Evolutionary conservation across 2,797 vertebrate species (phyloP), one percentile per base, ranked within the genome.

Genomic region (Lutjanus argentimaculatus): DNA sequence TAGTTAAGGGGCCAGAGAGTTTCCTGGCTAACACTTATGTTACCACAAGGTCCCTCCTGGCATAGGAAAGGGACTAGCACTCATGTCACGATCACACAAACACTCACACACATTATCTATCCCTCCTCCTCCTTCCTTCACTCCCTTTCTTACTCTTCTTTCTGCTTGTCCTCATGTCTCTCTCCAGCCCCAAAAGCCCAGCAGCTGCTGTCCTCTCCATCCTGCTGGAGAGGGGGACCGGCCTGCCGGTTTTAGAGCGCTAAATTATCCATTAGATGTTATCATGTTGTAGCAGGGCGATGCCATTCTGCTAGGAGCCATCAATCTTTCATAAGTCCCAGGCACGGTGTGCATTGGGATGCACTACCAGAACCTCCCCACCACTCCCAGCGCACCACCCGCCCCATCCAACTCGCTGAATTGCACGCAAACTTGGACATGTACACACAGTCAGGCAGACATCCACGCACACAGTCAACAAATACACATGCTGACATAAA

Each of bases 221-320:
- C 83, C 83, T 87, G 75, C 79, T 17, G 53, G 58, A 73, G 79
- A 83, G 84, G 78, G 85, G 80, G 86, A 80, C 84, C 43, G 71
- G 90, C 95, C 94, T 93, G 89, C 90, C 92, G 94, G 92, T 97
- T 98, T 97, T 97, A 95, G 93, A 96, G 95, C 82, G 93, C 96
- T 97, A 97, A 97, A 97, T 97, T 97, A 97, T 97, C 97, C 97
- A 98, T 97, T 97, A 97, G 96, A 97, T 97, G 97, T 98, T 97
- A 97, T 97, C 97, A 96, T 97, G 98, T 98, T 97, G 97, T 97
- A 96, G 96, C 96, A 94, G 96, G 96, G 96, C 96, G 96, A 97
- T 97, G 97, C 97, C 97, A 98, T 97, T 97, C 93, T 95, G 95
- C 97, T 95, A 96, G 96, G 96, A 97, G 85, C 65, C 86, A 98